phyloP scores from a whole-genome alignment of 2,113 vertebrate genomes.

The Lamprotornis superbus region DNA sequence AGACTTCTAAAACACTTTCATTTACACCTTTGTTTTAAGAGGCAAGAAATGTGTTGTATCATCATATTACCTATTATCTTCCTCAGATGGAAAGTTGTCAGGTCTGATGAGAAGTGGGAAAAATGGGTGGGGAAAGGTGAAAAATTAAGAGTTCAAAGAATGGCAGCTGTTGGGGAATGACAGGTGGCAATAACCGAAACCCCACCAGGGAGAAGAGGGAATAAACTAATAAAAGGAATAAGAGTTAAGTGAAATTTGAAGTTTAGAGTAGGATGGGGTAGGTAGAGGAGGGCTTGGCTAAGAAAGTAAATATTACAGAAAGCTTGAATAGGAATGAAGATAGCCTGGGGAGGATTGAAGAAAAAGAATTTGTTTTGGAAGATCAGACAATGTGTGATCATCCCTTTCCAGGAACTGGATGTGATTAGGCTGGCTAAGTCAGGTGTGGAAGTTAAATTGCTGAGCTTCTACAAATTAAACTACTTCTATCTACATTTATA shows the following conservation, averaged over 20 bases:
- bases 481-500: rapidly evolving
- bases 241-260: not conserved
- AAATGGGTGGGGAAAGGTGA: not conserved
- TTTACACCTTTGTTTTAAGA: not conserved
- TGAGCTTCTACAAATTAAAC: not conserved
- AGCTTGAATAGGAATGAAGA: not conserved
- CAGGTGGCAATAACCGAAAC: not conserved
- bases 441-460: not conserved
- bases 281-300: not conserved
- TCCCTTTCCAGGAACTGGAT: not conserved
- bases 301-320: not conserved
- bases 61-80: not conserved
- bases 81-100: not conserved
- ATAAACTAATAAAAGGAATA: not conserved
- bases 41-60: not conserved
- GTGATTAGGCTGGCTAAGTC: not conserved
- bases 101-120: not conserved
- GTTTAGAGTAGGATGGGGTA: not conserved
- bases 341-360: not conserved
- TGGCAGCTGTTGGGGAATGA: not conserved
- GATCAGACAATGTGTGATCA: not conserved
- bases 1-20: not conserved
- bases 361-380: not conserved
- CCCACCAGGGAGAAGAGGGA: not conserved
- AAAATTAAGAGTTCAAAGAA: not conserved